These are phyloP conservation scores for Dascyllus trimaculatus DNA, from an alignment of 2,113 vertebrate species.

Conservation along the genomic window DNA sequence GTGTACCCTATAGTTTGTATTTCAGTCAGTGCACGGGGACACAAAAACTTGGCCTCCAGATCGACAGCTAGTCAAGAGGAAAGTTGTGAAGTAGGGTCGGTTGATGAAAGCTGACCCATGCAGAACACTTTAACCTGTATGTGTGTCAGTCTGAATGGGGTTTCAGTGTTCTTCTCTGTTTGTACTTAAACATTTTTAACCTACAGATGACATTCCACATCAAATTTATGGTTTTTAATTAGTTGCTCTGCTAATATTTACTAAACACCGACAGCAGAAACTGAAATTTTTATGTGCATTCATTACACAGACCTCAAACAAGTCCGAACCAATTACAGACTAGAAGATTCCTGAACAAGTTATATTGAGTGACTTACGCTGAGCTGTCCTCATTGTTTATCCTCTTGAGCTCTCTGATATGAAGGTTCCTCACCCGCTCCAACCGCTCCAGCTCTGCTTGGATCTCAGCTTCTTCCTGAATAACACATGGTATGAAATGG, in stretches of 20 bases:
- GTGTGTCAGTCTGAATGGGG: too few relatives aligned
- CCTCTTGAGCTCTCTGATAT: slow-evolving; percentile 99
- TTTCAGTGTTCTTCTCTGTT: too few relatives aligned
- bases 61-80: too few relatives aligned
- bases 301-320: background rate
- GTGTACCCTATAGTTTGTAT: too few relatives aligned
- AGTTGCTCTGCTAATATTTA: background rate
- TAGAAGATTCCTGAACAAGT: background rate
- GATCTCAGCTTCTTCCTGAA: slow-evolving; percentile 97
- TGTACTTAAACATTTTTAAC: too few relatives aligned
- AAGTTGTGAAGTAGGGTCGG: too few relatives aligned
- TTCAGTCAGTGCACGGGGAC: too few relatives aligned
- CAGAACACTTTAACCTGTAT: too few relatives aligned
- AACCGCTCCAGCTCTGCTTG: slow-evolving; percentile 97
- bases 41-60: too few relatives aligned
- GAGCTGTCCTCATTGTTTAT: slow-evolving; percentile 99
- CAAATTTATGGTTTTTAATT: background rate
- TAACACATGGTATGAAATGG: background rate
- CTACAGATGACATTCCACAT: background rate
- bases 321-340: background rate
- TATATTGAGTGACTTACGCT: slow-evolving; percentile 83
- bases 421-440: slow-evolving; percentile 98
- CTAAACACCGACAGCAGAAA: background rate
- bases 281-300: background rate
- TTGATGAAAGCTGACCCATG: too few relatives aligned